A percentile compares a stretch with the other conserved stretches of the same genome.
Evolutionary conservation across 2,797 vertebrate genomes (phyloP).

Genomic region (Gymnodraco acuticeps): DNA sequence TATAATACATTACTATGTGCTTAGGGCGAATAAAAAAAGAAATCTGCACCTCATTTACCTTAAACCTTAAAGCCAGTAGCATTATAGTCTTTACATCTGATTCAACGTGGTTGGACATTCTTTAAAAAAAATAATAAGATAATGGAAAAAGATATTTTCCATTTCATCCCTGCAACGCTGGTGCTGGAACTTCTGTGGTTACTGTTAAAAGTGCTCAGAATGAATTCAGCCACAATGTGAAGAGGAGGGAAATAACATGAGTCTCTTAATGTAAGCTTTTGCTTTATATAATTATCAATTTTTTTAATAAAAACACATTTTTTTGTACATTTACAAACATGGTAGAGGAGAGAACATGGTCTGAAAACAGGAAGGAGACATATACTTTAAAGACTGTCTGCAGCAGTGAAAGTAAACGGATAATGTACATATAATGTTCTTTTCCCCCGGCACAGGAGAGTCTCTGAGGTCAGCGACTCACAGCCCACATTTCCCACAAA

Average conservation of each 20-base stretch:
- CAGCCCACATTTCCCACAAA: conserved; percentile 45
- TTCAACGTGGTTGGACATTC: too few relatives aligned
- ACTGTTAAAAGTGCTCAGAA: conserved; percentile 6
- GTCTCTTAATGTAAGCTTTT: conserved; percentile 24
- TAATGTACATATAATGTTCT: conserved; percentile 41
- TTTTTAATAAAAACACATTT: conserved; percentile 46
- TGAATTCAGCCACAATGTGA: too few relatives aligned
- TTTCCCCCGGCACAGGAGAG: conserved; percentile 24
- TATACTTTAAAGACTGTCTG: conserved; percentile 10
- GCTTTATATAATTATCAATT: conserved; percentile 43
- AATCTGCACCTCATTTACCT: too few relatives aligned
- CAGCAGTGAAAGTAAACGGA: conserved; percentile 27
- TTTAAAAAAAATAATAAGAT: conserved; percentile 50
- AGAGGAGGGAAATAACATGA: conserved; percentile 43
- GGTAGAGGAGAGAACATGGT: neutral
- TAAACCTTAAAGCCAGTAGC: neutral
- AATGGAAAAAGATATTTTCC: too few relatives aligned
- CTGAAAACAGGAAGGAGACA: conserved; percentile 30
- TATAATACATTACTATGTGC: too few relatives aligned
- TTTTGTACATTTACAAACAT: conserved; percentile 56
- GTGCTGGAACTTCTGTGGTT: conserved; percentile 31
- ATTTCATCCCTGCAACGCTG: conserved; percentile 31
- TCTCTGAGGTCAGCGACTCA: conserved; percentile 45
- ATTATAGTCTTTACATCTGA: neutral
- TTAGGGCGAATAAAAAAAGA: too few relatives aligned